These are phyloP conservation scores for Calyptomena viridis DNA, from an alignment of 2,113 vertebrate species.

Conservation along the genomic window DNA sequence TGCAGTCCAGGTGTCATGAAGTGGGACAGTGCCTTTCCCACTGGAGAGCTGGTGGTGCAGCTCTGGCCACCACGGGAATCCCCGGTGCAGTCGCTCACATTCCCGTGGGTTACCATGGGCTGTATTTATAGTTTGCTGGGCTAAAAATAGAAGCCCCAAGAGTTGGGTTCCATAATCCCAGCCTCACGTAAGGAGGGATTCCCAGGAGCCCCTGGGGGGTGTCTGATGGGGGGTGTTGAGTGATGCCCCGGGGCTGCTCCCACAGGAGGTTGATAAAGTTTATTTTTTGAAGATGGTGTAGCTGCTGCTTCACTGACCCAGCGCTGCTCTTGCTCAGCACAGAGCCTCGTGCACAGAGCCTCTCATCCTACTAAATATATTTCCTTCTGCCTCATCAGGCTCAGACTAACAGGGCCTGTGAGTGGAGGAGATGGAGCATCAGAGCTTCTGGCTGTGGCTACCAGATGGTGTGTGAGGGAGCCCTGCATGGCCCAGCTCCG, in stretches of 20 bases:
- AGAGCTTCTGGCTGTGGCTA: background rate
- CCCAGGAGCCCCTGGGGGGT: background rate
- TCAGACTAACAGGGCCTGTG: accelerated
- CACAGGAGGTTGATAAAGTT: background rate
- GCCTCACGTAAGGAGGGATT: background rate
- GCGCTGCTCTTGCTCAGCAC: accelerated
- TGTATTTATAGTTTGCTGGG: background rate
- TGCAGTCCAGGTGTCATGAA: background rate
- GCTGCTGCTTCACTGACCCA: background rate
- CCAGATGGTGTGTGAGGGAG: accelerated
- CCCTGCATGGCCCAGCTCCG: accelerated
- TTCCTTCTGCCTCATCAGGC: background rate
- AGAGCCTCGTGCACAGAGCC: background rate
- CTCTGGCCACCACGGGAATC: accelerated
- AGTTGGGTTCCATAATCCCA: background rate
- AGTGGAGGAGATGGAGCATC: background rate
- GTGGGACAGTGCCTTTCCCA: accelerated
- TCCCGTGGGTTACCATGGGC: background rate
- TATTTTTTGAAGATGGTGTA: background rate
- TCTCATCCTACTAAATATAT: background rate
- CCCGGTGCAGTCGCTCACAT: accelerated
- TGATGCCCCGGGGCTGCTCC: background rate
- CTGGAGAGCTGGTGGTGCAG: background rate
- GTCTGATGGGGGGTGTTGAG: background rate
- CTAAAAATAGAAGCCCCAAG: slow-evolving; percentile 11